Conservation (phyloP, 2,888 invertebrate genomes). For the Willowsia nigromaculata region DNA sequence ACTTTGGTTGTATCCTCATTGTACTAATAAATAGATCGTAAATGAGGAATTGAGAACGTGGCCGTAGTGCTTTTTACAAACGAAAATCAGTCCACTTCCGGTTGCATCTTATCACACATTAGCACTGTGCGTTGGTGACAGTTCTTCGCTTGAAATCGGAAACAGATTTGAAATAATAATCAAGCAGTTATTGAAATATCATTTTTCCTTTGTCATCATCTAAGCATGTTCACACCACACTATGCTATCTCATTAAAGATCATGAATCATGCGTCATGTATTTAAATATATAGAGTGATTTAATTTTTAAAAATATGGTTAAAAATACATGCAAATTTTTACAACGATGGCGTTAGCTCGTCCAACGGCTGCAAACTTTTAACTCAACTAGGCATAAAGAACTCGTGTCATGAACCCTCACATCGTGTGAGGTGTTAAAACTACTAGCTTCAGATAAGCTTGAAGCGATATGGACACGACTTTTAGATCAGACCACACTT, state of each 20-base stretch:
- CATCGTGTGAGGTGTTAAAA: not conserved
- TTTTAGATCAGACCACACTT: not conserved
- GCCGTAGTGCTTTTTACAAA: not conserved
- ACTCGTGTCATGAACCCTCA: not conserved
- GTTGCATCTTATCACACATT: not conserved
- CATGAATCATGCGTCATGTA: too few species aligned
- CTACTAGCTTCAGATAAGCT: not conserved
- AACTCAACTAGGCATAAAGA: not conserved
- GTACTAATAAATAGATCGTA: too few species aligned
- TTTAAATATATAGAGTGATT: too few species aligned
- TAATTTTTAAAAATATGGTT: not conserved
- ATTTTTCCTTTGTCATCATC: not conserved
- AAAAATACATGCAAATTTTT: too few species aligned
- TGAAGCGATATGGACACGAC: not conserved
- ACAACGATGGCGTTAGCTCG: not conserved
- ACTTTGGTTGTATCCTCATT: too few species aligned
- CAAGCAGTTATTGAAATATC: not conserved
- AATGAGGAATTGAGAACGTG: not conserved
- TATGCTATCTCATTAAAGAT: too few species aligned
- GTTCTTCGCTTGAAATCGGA: not conserved
- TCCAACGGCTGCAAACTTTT: not conserved
- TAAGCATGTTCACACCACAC: too few species aligned
- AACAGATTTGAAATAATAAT: not conserved
- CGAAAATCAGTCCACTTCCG: not conserved
- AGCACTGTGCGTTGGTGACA: not conserved